Evolutionary conservation across 2,797 vertebrate species (phyloP).

Genomic region (Bradypodion ventrale): DNA sequence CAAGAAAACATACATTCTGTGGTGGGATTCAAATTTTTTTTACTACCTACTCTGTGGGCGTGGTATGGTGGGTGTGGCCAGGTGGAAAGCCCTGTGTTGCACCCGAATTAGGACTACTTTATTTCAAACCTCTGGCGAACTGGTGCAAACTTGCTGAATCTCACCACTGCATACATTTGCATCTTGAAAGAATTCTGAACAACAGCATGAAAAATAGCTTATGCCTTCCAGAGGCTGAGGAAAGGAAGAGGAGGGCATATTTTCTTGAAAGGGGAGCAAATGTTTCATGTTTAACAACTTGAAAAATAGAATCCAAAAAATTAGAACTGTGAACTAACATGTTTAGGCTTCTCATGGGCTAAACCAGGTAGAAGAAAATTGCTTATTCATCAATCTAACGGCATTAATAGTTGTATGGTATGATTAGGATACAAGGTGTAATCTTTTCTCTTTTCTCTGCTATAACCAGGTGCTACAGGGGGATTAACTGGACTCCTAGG

Average conservation of each 20-base stretch:
- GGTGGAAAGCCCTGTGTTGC: too few species aligned
- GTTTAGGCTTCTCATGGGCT: neutral
- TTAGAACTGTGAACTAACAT: neutral
- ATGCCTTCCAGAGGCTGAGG: neutral
- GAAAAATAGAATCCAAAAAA: conserved; percentile 2
- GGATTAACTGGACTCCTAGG: neutral
- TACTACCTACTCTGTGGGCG: too few species aligned
- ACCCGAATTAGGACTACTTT: too few species aligned
- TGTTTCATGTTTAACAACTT: neutral
- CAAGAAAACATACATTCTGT: too few species aligned
- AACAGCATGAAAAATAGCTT: neutral
- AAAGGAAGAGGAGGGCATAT: neutral
- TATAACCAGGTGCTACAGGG: neutral
- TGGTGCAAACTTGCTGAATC: too few species aligned
- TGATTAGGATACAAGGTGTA: neutral
- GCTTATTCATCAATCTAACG: neutral
- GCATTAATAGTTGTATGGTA: neutral
- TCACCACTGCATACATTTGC: too few species aligned
- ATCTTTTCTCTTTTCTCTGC: conserved; percentile 23
- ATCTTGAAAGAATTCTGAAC: neutral
- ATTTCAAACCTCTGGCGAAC: too few species aligned
- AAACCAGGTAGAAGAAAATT: neutral
- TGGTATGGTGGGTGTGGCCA: too few species aligned
- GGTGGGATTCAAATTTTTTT: too few species aligned
- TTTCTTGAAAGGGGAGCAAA: neutral